Evolutionary conservation across 92 coral and sea anemone species (phyloP), one percentile per base, ranked within the genome.

Genomic region (Zoanthus sansibaricus): DNA sequence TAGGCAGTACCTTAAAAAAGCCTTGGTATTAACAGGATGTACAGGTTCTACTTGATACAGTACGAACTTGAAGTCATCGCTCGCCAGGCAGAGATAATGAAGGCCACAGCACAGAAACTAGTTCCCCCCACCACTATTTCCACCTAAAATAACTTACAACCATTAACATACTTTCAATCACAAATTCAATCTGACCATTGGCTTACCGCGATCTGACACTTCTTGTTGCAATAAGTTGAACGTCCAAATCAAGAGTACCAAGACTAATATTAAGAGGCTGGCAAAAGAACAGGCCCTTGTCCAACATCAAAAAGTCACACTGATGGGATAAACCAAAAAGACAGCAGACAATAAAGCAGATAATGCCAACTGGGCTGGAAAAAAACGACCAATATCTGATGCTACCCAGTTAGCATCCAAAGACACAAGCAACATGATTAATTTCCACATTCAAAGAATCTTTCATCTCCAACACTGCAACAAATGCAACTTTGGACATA

Each of bases 351-450:
- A 48, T 45, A 16, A 31, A 31, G 78, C 79, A 8, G 89, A 86
- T 12, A 74, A 21, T 33, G 71, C 77, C 68, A 79, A 86, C 58
- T 85, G 82, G 88, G 76, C 12, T 18, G 52, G 70, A n/a, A 48
- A 87, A 54, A 33, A 45, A 31, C 6, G 77, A 25, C 80, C 80
- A 1, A 44, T 76, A 2, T 51, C 80, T 0, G 66, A 76, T 17
- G 17, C 0, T 9, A 76, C 18, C 67, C 33, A 49, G 7, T 47
- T 68, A 33, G 66, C 21, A 16, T 42, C 61, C 61, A 75, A 72
- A 55, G 91, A 88, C 54, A 77, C 84, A 9, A 82, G 82, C 62
- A 86, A 71, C 59, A 67, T 89, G 89, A 89, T 89, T 2, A 84
- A 86, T 1, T 89, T 83, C 47, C 86, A 76, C 71, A 83, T 76